These are phyloP conservation scores for Vanacampus margaritifer DNA, from an alignment of 2,113 vertebrate genomes.

Conservation along the genomic window DNA sequence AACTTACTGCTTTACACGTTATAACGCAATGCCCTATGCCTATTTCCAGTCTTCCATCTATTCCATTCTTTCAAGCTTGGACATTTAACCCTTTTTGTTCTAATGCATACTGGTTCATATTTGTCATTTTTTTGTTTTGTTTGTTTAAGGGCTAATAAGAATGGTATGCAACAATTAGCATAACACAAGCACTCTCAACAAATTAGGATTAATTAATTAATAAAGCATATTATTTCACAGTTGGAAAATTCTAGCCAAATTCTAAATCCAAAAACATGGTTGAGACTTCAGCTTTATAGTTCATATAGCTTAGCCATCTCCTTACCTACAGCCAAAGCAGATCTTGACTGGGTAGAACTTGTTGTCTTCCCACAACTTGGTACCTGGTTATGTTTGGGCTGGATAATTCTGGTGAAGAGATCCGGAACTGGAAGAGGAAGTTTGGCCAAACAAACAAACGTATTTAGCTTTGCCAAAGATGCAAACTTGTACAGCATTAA, in stretches of 20 bases:
- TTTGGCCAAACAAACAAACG: conserved; percentile 41
- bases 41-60: not conserved
- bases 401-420: conserved; percentile 47
- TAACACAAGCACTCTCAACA: no score
- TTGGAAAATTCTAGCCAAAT: not conserved
- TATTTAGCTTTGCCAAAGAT: conserved; percentile 32
- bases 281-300: not conserved
- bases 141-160: not conserved
- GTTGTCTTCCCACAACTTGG: conserved; percentile 47
- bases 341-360: conserved; percentile 61
- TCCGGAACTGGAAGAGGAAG: conserved; percentile 34
- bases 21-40: not conserved
- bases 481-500: conserved; percentile 16
- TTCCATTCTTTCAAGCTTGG: not conserved
- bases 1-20: not conserved
- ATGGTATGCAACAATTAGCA: not conserved
- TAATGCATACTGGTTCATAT: no score
- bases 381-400: conserved; percentile 51
- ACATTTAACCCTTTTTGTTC: not conserved
- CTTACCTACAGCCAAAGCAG: conserved; percentile 53
- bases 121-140: not conserved
- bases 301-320: conserved; percentile 32
- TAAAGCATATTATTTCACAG: not conserved
- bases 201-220: no score
- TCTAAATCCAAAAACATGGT: not conserved